Conservation (phyloP, 2,797 vertebrate genomes). For the Myotis planiceps region DNA sequence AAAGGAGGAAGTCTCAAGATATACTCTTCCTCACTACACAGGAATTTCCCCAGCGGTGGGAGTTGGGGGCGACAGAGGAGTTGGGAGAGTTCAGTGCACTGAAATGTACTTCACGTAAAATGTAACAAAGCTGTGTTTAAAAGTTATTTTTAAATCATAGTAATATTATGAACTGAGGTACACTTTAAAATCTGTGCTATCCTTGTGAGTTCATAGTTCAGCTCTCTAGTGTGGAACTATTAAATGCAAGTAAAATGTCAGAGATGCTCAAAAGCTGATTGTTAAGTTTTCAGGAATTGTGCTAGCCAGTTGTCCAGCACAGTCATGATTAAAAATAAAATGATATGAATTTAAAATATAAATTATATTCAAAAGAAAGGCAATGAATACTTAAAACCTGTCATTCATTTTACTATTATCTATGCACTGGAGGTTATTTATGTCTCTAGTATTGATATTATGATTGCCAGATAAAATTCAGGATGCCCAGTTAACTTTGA, state of each 20-base stretch:
- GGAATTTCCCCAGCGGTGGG: not conserved
- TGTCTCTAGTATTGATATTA: not conserved
- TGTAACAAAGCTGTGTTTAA: not conserved
- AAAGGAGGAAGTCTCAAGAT: not conserved
- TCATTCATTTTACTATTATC: not conserved
- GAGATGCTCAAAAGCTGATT: not conserved
- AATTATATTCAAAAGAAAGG: not conserved
- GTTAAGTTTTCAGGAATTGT: not conserved
- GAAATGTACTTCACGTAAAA: not conserved
- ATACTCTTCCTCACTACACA: not conserved
- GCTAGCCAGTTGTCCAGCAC: not conserved
- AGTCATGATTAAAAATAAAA: slow-evolving; percentile 37
- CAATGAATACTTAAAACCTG: not conserved
- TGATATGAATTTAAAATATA: slow-evolving; percentile 11
- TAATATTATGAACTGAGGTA: not conserved
- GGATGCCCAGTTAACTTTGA: not conserved
- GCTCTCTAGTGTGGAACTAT: not conserved
- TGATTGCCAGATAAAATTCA: not conserved
- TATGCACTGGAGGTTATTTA: not conserved
- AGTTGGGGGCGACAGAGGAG: fast-evolving
- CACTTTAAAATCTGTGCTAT: not conserved
- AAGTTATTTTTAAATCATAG: not conserved
- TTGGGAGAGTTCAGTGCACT: not conserved
- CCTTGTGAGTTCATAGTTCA: not conserved
- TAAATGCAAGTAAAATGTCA: not conserved